Conservation (phyloP, 2,888 invertebrate species). For the Schizaphis graminum region DNA sequence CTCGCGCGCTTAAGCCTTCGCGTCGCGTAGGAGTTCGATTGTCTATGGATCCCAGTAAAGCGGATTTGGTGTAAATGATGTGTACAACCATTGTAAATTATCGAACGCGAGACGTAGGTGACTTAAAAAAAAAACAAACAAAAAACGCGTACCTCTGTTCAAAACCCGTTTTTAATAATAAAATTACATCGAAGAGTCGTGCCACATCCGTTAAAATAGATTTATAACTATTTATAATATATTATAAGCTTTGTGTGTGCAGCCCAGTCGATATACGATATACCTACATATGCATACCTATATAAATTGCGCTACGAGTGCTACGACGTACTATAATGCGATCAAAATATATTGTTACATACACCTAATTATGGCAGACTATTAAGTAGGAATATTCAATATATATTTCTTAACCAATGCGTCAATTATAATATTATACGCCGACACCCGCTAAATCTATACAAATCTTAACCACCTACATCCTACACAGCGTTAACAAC, state of each 20-base stretch:
- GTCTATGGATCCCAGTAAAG: background rate
- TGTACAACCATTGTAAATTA: constrained; percentile 13
- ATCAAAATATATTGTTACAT: background rate
- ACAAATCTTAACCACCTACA: background rate
- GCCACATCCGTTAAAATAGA: background rate
- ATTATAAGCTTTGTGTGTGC: background rate
- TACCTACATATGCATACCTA: background rate
- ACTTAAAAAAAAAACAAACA: background rate
- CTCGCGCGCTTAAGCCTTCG: background rate
- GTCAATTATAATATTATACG: background rate
- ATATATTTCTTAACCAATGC: background rate
- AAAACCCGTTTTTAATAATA: constrained; percentile 1
- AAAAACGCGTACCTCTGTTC: background rate
- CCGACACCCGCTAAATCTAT: background rate
- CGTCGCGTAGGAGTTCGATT: constrained; percentile 2
- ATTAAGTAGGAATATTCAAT: background rate
- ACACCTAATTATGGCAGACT: background rate
- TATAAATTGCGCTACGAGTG: background rate
- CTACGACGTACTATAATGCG: background rate
- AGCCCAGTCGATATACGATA: background rate
- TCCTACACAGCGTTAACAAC: background rate
- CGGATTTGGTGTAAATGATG: constrained; percentile 9
- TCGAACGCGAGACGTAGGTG: background rate
- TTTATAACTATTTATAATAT: background rate
- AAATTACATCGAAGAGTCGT: background rate